A percentile compares a stretch with the other conserved stretches of the same genome.
Evolutionary conservation across 2,888 invertebrate species (phyloP).

Genomic region (Ecliptopera silaceata): DNA sequence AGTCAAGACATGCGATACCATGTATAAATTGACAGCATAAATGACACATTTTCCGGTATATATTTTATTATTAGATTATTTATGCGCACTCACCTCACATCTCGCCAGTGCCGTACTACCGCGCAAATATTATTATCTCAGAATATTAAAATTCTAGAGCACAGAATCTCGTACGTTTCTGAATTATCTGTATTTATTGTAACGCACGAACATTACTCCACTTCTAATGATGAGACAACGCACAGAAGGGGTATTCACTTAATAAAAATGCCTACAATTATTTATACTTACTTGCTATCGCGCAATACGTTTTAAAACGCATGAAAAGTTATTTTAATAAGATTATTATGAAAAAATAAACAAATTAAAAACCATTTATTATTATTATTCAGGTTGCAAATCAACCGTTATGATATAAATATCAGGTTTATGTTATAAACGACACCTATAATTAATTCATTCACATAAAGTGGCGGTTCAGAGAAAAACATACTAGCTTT

Average conservation of each 20-base stretch:
- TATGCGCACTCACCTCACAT: too few species aligned
- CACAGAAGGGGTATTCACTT: slow-evolving; percentile 9
- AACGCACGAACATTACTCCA: slow-evolving; percentile 28
- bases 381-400: neutral
- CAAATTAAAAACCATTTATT: neutral
- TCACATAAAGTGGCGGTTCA: neutral
- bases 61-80: too few species aligned
- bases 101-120: neutral
- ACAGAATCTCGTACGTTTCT: slow-evolving; percentile 40
- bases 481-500: slow-evolving; percentile 22
- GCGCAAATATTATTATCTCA: slow-evolving; percentile 24
- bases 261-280: neutral
- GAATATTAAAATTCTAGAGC: slow-evolving; percentile 55
- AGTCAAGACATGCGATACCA: too few species aligned
- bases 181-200: slow-evolving; percentile 53
- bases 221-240: slow-evolving; percentile 7
- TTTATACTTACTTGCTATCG: neutral
- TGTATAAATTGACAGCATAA: too few species aligned
- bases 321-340: neutral
- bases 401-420: neutral
- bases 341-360: neutral
- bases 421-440: slow-evolving; percentile 6
- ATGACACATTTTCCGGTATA: too few species aligned
- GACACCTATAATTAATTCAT: slow-evolving; percentile 9
- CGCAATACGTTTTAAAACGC: neutral